These are phyloP conservation scores for Laterallus jamaicensis DNA, from an alignment of 2,113 vertebrate genomes.

Conservation along the genomic window DNA sequence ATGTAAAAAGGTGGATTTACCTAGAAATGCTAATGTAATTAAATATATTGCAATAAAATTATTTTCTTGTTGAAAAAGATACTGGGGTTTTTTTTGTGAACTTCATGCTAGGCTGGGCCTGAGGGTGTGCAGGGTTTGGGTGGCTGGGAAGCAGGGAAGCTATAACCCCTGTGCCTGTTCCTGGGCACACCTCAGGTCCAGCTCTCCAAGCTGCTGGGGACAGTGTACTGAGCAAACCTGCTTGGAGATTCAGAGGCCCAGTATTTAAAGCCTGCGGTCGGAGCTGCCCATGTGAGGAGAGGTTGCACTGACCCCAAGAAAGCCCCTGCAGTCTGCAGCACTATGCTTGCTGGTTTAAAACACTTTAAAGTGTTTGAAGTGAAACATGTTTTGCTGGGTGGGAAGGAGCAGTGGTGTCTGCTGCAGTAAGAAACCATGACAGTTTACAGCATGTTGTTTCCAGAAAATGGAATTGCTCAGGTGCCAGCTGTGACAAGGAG, in stretches of 20 bases:
- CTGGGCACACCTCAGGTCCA: background rate
- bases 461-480: background rate
- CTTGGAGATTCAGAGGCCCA: background rate
- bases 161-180: background rate
- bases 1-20: background rate
- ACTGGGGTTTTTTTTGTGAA: background rate
- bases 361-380: background rate
- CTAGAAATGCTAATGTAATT: background rate
- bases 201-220: background rate
- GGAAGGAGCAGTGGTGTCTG: background rate
- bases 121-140: no score
- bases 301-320: background rate
- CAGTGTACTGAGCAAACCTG: accelerated
- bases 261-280: background rate
- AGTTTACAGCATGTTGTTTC: background rate
- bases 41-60: background rate
- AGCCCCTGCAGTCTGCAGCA: background rate
- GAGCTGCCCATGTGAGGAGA: background rate
- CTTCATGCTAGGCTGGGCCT: background rate
- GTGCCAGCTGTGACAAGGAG: background rate
- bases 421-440: background rate
- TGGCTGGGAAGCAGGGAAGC: background rate
- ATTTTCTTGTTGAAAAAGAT: background rate
- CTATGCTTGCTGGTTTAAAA: background rate
- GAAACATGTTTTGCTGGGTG: background rate